Percentiles rank a stretch among this genome's conserved stretches.
Evolutionary conservation across 2,888 invertebrate genomes (phyloP).

Genomic region (Torymus auratus): DNA sequence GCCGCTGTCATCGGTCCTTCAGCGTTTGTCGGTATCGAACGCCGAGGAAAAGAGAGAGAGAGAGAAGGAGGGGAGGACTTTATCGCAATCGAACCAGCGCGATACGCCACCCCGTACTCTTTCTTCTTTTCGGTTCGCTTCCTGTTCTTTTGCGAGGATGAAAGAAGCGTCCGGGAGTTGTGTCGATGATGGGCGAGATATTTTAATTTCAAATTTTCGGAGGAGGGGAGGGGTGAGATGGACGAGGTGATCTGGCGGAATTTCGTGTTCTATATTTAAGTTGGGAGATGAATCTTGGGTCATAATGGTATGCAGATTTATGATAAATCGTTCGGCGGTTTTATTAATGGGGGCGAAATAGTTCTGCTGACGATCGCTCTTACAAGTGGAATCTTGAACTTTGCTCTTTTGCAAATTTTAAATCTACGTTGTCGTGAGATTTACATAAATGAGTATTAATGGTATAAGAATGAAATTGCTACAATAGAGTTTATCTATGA

Average conservation of each 20-base stretch:
- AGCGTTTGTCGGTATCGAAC: conserved; percentile 52
- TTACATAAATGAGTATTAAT: background rate
- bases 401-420: too few species aligned
- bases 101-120: background rate
- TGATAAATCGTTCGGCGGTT: background rate
- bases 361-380: background rate
- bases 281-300: background rate
- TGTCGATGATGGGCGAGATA: conserved; percentile 7
- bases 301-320: conserved; percentile 1
- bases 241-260: background rate
- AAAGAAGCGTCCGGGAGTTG: conserved; percentile 11
- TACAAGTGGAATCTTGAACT: too few species aligned
- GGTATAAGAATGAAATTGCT: background rate
- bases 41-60: conserved; percentile 25
- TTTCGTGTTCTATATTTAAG: conserved; percentile 14
- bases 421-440: too few species aligned
- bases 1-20: conserved; percentile 61
- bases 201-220: conserved; percentile 55
- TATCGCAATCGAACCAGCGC: conserved; percentile 60
- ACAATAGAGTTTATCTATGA: background rate
- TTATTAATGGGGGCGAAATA: conserved; percentile 6
- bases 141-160: background rate
- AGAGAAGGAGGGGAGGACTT: conserved; percentile 52
- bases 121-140: too few species aligned
- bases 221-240: background rate